Evolutionary conservation across 2,113 vertebrate species (phyloP).

Genomic region (Tachuris rubrigastra): DNA sequence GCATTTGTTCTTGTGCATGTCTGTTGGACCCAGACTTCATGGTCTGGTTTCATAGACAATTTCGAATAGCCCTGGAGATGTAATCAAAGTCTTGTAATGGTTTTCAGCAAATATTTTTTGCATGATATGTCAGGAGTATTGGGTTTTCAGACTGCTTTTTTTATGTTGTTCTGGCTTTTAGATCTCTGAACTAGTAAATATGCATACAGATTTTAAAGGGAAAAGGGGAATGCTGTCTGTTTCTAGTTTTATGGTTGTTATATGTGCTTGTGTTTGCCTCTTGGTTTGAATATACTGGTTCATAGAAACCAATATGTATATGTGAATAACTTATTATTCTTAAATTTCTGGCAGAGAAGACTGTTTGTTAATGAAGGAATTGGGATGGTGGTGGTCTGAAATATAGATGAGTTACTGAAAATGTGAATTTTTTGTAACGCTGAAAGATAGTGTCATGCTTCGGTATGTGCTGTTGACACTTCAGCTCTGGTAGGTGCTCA

Average conservation of each 20-base stretch:
- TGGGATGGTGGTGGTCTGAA: not conserved
- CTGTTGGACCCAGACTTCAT: not conserved
- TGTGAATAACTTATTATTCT: not conserved
- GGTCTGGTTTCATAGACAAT: not conserved
- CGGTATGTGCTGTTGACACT: not conserved
- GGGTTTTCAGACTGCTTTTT: not conserved
- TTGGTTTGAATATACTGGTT: fast-evolving
- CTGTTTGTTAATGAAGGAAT: not conserved
- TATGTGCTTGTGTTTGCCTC: not conserved
- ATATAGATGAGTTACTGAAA: not conserved
- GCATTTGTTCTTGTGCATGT: fast-evolving
- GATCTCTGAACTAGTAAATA: not conserved
- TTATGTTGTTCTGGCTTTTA: not conserved
- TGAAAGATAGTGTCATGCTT: not conserved
- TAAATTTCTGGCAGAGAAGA: not conserved
- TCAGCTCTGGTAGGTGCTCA: not conserved
- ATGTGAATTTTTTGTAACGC: not conserved
- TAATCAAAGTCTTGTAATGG: not conserved
- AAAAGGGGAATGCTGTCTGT: not conserved
- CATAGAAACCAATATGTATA: not conserved
- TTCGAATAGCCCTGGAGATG: not conserved
- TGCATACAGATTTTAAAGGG: not conserved
- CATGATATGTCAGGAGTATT: not conserved
- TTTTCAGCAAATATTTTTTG: constrained; percentile 7
- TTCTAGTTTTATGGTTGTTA: not conserved